Evolutionary conservation across 2,797 vertebrate genomes (phyloP), one percentile per base, ranked within the genome.

Genomic region (Antrozous pallidus): DNA sequence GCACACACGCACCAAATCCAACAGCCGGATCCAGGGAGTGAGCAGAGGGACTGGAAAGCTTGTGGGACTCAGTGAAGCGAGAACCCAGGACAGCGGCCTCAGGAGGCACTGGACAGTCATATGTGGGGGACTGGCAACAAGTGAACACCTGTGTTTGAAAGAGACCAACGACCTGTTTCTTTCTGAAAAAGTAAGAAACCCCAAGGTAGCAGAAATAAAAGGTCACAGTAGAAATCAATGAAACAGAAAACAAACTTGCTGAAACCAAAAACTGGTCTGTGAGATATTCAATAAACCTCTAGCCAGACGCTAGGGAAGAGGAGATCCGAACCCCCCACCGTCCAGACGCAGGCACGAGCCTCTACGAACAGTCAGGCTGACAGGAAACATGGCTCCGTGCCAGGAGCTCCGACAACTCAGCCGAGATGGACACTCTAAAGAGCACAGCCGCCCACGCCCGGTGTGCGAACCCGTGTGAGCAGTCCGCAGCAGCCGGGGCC

Each of bases 351-450:
- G 51, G 51, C 20, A 54, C 51, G 2, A 54, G 49, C 16, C 51
- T 24, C 51, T 9, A 54, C 20, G 3, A 20, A 22, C 51, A 9
- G 20, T n/a, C n/a, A 58, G 17, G 22, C 65, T 0, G 45, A 16
- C 1, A 16, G 3, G 26, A 42, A 70, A 6, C 2, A 17, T 1
- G 16, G n/a, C 26, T 47, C 26, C 9, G 14, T 1, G n/a, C 26
- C 36, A 18, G 20, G 18, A 14, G 12, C 4, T 11, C 38, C 51
- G 22, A 6, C 49, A 13, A 31, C 45, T 33, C 38, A 2, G 17
- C 24, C 20, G 11, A 40, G 22, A 33, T 1, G 5, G 49, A 24
- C 28, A 8, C 28, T 26, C 0, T 6, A 40, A 47, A 58, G 56
- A 38, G 54, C 33, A 56, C 18, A 3, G 4, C 33, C 45, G 12